phyloP scores from a whole-genome alignment of 2,797 vertebrate species.

The Cebuella pygmaea region DNA sequence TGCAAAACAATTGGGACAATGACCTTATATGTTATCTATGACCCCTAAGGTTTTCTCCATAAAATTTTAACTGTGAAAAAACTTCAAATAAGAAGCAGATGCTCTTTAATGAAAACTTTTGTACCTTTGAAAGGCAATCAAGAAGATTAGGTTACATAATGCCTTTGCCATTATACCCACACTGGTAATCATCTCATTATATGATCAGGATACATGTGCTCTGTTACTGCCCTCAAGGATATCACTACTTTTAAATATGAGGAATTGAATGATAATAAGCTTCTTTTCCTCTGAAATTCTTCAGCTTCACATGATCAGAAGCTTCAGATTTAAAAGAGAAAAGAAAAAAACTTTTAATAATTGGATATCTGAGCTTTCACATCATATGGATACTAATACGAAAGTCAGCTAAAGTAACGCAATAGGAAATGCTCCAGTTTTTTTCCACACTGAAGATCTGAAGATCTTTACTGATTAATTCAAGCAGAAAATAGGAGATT shows the following conservation, averaged over 20 bases:
- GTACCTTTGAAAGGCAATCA: slow-evolving; percentile 59
- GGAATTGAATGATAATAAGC: slow-evolving; percentile 65
- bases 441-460: neutral
- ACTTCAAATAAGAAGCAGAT: slow-evolving; percentile 51
- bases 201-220: slow-evolving; percentile 52
- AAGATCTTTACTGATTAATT: neutral
- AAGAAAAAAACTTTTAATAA: neutral
- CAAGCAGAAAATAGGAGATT: neutral
- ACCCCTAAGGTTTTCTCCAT: neutral
- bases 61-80: slow-evolving; percentile 12
- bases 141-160: slow-evolving; percentile 62
- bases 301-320: slow-evolving; percentile 40
- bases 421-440: neutral
- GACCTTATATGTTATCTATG: neutral
- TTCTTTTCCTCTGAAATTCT: slow-evolving; percentile 65
- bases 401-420: neutral
- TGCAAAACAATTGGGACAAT: neutral
- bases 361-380: neutral
- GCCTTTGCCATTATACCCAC: slow-evolving; percentile 23
- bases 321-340: neutral
- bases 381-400: neutral
- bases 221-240: slow-evolving; percentile 54
- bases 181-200: neutral
- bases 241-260: slow-evolving; percentile 71
- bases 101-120: slow-evolving; percentile 36